Percentiles rank a stretch among this genome's conserved stretches.
phyloP scores from a whole-genome alignment of 2,113 vertebrate genomes.

The Thymallus thymallus region DNA sequence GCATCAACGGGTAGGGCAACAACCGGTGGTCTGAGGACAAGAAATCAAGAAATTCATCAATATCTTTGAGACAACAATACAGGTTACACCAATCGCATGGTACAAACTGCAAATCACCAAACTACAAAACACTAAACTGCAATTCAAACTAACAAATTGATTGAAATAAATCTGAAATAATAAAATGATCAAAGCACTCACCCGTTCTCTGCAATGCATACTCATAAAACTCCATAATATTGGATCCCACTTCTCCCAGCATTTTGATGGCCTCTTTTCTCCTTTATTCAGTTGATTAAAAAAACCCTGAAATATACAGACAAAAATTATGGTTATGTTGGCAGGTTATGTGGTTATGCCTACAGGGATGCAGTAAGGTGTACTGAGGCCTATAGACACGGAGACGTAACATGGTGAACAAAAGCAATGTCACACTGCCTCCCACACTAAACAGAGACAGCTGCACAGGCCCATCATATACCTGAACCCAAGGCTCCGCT shows the following conservation, averaged over 20 bases:
- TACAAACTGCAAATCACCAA: background rate
- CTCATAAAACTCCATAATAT: constrained; percentile 67
- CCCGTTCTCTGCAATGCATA: constrained; percentile 79
- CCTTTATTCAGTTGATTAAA: too few relatives aligned
- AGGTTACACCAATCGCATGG: background rate
- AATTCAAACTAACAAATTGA: background rate
- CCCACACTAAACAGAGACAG: constrained; percentile 64
- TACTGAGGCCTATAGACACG: background rate
- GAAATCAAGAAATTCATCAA: background rate
- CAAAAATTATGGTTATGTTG: background rate
- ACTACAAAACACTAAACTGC: too few relatives aligned
- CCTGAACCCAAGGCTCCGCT: background rate
- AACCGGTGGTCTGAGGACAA: constrained; percentile 81
- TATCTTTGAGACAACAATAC: too few relatives aligned
- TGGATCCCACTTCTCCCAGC: constrained; percentile 78
- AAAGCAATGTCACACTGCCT: constrained; percentile 13
- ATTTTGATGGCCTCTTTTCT: constrained; percentile 58
- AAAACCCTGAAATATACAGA: background rate
- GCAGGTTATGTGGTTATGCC: background rate
- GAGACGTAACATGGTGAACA: constrained; percentile 1
- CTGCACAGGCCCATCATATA: constrained; percentile 53
- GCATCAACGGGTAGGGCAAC: constrained; percentile 86
- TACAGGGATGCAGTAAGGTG: background rate
- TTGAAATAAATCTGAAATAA: too few relatives aligned
- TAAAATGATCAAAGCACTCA: constrained; percentile 53